Conservation (phyloP, 2,797 vertebrate species). For the Lerista edwardsae region DNA sequence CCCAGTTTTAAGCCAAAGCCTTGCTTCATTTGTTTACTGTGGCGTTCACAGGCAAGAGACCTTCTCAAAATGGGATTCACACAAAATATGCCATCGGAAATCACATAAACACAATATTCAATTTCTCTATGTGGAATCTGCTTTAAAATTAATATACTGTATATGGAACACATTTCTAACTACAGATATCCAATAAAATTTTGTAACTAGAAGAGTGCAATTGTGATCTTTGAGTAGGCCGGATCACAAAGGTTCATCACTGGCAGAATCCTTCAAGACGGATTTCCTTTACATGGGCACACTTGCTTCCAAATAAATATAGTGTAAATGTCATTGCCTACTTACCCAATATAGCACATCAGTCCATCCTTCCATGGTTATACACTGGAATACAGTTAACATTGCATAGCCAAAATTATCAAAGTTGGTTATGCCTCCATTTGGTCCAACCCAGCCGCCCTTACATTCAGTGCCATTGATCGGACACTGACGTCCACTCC, state of each 20-base stretch:
- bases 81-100: background rate
- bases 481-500: conserved; percentile 92
- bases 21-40: no score
- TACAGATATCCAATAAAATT: conserved; percentile 36
- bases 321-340: background rate
- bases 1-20: no score
- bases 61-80: conserved; percentile 32
- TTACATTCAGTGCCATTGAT: conserved; percentile 92
- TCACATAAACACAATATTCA: conserved; percentile 32
- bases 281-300: conserved; percentile 2
- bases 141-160: conserved; percentile 36
- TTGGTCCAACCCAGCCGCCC: conserved; percentile 96
- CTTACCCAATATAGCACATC: conserved; percentile 99
- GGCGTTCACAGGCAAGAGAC: background rate
- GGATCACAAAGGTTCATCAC: conserved; percentile 16
- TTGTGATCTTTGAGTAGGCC: conserved; percentile 31
- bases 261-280: background rate
- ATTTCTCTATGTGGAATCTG: conserved; percentile 39
- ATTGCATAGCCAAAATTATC: conserved; percentile 99
- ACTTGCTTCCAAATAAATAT: conserved; percentile 15
- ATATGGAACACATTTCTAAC: conserved; percentile 57
- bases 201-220: conserved; percentile 26
- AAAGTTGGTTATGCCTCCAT: conserved; percentile 97
- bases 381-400: conserved; percentile 99
- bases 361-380: conserved; percentile 99